Evolutionary conservation across 2,888 invertebrate genomes (phyloP), one percentile per base, ranked within the genome.

Genomic region (Uropetala carovei): DNA sequence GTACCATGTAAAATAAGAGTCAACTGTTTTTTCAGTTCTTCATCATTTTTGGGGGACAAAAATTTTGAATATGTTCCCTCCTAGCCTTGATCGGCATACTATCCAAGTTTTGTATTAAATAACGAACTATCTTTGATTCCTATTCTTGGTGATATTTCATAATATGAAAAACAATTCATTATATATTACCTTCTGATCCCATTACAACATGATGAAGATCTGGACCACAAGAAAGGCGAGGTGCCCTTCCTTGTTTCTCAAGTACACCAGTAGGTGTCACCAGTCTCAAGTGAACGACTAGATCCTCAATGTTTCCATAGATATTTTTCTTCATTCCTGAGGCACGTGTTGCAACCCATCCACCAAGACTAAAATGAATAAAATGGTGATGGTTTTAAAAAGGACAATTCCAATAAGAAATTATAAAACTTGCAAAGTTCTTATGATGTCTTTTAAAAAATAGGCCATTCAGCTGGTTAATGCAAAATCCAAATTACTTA

Each of bases 291-390:
- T 98, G 98, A 2, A 99, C 97, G 16, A 99, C 95, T 91, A 99
- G 96, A 94, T 99, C 99, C 95, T 99, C 99, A 93, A 99, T 99
- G 94, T 99, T 99, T 0, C 99, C 99, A 94, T 99, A 99, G 0
- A 98, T 97, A 95, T 99, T 99, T 95, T 99, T 99, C 96, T 99
- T 99, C 99, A 99, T 99, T 92, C 99, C 99, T n/a, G 98, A 98
- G 0, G 99, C 99, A 92, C 99, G 95, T 0, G 99, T 99, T 4
- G 99, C 98, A 85, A 99, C 98, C 99, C 99, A 99, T 0, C 99
- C 99, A 9, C 99, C 99, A 2, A 99, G 96, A 18, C 98, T 96
- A 94, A 75, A 93, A 92, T 27, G 56, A 93, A 89, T n/a, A n/a
- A 59, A 60, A 86, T 2, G 68, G n/a, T 89, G 43, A 59, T n/a